A percentile compares a stretch with the other conserved stretches of the same genome.
These are phyloP conservation scores for Verasper variegatus DNA, from an alignment of 2,113 vertebrate species.

Conservation along the genomic window DNA sequence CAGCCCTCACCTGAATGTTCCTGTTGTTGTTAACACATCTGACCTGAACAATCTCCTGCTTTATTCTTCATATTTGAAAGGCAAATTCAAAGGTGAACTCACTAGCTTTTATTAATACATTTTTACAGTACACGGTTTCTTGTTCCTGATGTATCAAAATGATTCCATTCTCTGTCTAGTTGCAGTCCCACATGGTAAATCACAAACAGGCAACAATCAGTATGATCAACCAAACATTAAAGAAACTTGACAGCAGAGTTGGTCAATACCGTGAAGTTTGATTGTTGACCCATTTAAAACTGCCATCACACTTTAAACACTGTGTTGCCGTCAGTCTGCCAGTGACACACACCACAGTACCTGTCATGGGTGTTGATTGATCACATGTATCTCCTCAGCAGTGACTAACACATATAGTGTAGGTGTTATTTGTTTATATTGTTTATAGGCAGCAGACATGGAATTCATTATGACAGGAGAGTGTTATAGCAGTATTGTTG, in stretches of 20 bases:
- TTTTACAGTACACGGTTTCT: background rate
- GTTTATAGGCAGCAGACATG: background rate
- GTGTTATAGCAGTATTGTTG: background rate
- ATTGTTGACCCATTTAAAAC: constrained; percentile 2
- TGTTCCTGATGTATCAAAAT: background rate
- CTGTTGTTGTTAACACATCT: too few species aligned
- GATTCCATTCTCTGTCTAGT: background rate
- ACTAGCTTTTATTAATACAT: background rate
- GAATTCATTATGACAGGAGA: background rate
- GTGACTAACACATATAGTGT: background rate
- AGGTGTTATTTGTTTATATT: background rate
- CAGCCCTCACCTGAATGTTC: too few species aligned
- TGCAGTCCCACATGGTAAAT: too few species aligned
- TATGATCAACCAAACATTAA: too few species aligned
- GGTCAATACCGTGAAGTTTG: too few species aligned
- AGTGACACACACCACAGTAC: constrained; percentile 1
- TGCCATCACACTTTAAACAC: background rate
- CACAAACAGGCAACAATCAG: too few species aligned
- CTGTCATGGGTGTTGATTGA: background rate
- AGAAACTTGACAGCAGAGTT: too few species aligned
- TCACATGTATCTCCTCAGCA: background rate
- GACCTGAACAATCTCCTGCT: too few species aligned
- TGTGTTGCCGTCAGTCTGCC: background rate
- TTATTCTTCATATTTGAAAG: too few species aligned
- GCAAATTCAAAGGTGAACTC: too few species aligned